These are phyloP conservation scores for Coregonus suidteri DNA, from an alignment of 2,797 vertebrate genomes.

Conservation along the genomic window DNA sequence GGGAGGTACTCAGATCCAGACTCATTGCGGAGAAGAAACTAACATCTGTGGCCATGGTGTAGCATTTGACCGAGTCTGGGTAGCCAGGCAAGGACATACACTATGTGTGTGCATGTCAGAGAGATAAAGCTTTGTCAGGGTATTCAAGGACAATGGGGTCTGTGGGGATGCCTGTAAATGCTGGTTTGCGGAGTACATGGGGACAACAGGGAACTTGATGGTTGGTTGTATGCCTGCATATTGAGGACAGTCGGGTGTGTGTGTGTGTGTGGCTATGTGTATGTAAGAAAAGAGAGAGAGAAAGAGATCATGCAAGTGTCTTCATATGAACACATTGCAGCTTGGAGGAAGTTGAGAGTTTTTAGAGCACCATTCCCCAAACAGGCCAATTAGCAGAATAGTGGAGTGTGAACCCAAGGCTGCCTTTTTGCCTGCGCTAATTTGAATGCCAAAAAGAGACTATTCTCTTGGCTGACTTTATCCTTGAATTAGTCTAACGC, in stretches of 20 bases:
- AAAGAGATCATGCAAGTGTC: not conserved
- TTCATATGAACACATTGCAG: not conserved
- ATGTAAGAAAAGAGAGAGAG: slow-evolving; percentile 10
- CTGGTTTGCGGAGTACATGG: too few species aligned
- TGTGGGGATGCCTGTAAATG: too few species aligned
- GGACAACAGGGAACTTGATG: too few species aligned
- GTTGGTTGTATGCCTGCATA: too few species aligned
- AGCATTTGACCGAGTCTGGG: too few species aligned
- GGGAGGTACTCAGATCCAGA: too few species aligned
- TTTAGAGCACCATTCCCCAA: slow-evolving; percentile 33
- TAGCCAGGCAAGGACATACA: not conserved
- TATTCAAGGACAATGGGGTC: too few species aligned
- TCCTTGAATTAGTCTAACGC: not conserved
- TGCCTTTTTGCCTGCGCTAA: slow-evolving; percentile 52
- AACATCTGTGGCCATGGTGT: too few species aligned
- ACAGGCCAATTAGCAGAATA: slow-evolving; percentile 50
- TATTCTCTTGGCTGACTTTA: not conserved
- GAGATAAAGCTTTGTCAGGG: too few species aligned
- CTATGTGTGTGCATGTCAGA: not conserved
- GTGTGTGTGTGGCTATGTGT: not conserved
- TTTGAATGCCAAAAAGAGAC: slow-evolving; percentile 52
- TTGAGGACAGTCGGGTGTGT: not conserved
- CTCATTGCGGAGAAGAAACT: too few species aligned
- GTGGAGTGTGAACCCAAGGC: slow-evolving; percentile 37
- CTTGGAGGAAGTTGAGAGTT: slow-evolving; percentile 17